phyloP scores from a whole-genome alignment of 2,113 vertebrate genomes.

The Alethe diademata region DNA sequence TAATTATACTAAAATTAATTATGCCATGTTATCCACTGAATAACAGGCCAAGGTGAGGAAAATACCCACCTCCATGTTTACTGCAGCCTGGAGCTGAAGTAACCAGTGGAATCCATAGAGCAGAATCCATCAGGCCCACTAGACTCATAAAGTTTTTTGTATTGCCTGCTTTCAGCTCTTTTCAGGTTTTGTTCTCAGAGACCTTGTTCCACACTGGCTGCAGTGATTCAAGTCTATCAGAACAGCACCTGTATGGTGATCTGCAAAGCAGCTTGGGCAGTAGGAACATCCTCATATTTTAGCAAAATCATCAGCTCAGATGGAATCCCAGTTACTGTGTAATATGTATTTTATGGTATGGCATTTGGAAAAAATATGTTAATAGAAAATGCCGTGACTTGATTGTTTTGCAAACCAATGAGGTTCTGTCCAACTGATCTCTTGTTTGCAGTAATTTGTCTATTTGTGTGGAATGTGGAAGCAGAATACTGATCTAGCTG shows the following conservation, averaged over 20 bases:
- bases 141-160: background rate
- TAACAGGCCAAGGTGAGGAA: slow-evolving; percentile 30
- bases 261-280: background rate
- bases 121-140: background rate
- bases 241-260: background rate
- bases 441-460: background rate
- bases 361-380: background rate
- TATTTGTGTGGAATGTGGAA: background rate
- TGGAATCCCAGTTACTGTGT: background rate
- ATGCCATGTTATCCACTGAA: slow-evolving; percentile 18
- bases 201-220: background rate
- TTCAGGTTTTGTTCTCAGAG: background rate
- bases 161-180: background rate
- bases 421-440: background rate
- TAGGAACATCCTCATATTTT: background rate
- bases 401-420: background rate
- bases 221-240: background rate
- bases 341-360: background rate
- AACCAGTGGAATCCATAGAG: background rate
- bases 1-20: slow-evolving; percentile 58
- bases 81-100: background rate
- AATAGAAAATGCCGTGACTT: background rate
- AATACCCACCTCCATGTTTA: background rate
- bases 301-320: background rate
- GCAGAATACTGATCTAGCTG: background rate